Evolutionary conservation across 1,140 invertebrate species (phyloP), one percentile per base, ranked within the genome.

Genomic region (Hesperophylax magnus): DNA sequence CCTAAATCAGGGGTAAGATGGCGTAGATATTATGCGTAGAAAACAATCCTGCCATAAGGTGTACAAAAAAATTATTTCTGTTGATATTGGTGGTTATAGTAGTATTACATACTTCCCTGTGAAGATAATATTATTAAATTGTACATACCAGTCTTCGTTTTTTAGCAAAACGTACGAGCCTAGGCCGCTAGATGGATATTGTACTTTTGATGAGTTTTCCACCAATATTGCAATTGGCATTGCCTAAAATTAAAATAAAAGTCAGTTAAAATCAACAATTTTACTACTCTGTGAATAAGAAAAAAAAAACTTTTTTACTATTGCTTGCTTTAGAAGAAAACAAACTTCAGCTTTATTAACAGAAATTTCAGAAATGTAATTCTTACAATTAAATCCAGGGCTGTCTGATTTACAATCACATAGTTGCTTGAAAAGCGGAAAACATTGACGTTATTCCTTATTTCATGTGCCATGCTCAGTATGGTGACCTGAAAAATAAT

Each of bases 361-460:
- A n/a, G n/a, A n/a, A n/a, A n/a, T n/a, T n/a, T n/a, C 5, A 71
- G 7, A 54, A 20, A 77, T 77, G 22, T 65, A 58, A 18, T 53
- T 34, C 79, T 80, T 76, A 81, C 82, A 69, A 79, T 8, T n/a
- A 83, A 20, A 76, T 84, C 77, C 9, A 75, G 15, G 15, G 39
- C 8, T 27, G 80, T 76, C 54, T 79, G 58, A 77, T 82, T 84
- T 0, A 80, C 56, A 24, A 81, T 71, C 11, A 84, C 34, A 65
- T 74, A 84, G n/a, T 78, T 80, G 24, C 58, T 69, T 3, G 82
- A 81, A 9, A 84, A 31, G 15, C 78, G 61, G 22, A 84, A 81
- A 14, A 81, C 69, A 75, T 77, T 81, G 7, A 84, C 81, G n/a
- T 74, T 80, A 11, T 81, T 60, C 47, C 77, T 81, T 39, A 84